Evolutionary conservation across 2,113 vertebrate genomes (phyloP), one percentile per base, ranked within the genome.

Genomic region (Miniopterus natalensis): DNA sequence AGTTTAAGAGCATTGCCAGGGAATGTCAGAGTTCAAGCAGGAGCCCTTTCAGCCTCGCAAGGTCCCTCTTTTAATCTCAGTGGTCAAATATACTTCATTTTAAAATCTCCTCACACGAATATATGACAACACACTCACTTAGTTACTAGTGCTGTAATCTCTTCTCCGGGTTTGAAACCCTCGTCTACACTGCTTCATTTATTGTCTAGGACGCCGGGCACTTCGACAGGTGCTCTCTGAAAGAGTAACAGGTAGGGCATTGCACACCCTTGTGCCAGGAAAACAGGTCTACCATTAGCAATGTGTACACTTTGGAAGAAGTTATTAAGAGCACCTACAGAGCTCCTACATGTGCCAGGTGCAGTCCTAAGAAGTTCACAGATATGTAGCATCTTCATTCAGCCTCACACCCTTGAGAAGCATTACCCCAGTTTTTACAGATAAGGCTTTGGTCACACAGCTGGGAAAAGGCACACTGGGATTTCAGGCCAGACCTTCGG

Each of bases 381-480:
- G 17, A 49, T 2, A 59, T 8, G 8, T 23, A 63, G 17, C 36
- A 91, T 66, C 36, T 74, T 85, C 88, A 92, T 73, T 57, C 49
- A 93, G 83, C 27, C 15, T 93, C 85, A 83, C 0, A 45, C 36
- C 53, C 68, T 74, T 91, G 53, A 96, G 81, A 84, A 86, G 47
- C 21, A 66, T 75, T 70, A 90, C 11, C 20, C 25, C 73, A 36
- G 25, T 47, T 86, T 90, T 51, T 36, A 92, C 74, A 91, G 73
- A 66, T 92, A 49, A 93, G 36, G 49, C 4, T 42, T 59, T 31
- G 17, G 25, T 53, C 36, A 83, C 12, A 51, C 14, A 86, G n/a
- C 6, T 12, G 53, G 25, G 51, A 81, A 79, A 75, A n/a, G 20
- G 36, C 63, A 63, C 27, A 27, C 40, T 83, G 51, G 61, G 51